These are phyloP conservation scores for Meloidogyne chitwoodi DNA, from an alignment of 1,140 invertebrate genomes.

Conservation along the genomic window DNA sequence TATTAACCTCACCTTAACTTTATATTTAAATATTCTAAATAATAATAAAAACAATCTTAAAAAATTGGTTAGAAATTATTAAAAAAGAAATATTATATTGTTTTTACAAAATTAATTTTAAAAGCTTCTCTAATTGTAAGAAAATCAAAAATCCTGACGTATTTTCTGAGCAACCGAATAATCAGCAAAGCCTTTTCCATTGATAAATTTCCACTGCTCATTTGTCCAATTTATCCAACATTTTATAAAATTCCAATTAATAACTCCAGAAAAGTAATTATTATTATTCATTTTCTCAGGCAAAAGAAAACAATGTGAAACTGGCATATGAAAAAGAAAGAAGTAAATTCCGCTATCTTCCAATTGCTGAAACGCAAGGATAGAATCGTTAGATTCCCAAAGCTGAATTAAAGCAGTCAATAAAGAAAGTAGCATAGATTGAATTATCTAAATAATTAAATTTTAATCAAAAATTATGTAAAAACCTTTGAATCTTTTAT, in stretches of 20 bases:
- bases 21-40: too few relatives aligned
- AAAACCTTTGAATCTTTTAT: slow-evolving; percentile 1
- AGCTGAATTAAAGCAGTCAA: not conserved
- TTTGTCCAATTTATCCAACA: not conserved
- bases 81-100: too few relatives aligned
- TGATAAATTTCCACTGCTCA: not conserved
- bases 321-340: not conserved
- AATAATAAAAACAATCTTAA: too few relatives aligned
- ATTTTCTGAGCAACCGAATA: not conserved
- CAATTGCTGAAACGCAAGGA: not conserved
- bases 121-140: not conserved
- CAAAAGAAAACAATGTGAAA: not conserved
- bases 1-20: too few relatives aligned
- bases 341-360: not conserved
- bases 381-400: not conserved
- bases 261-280: not conserved
- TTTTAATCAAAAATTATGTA: not conserved
- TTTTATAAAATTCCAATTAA: not conserved
- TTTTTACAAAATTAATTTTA: too few relatives aligned
- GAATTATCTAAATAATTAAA: not conserved
- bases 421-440: not conserved
- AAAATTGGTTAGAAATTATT: not conserved
- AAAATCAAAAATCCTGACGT: not conserved
- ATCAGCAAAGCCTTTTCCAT: not conserved
- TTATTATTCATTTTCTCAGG: not conserved